Evolutionary conservation across 2,888 invertebrate species (phyloP), one percentile per base, ranked within the genome.

Genomic region (Eupithecia subumbrata): DNA sequence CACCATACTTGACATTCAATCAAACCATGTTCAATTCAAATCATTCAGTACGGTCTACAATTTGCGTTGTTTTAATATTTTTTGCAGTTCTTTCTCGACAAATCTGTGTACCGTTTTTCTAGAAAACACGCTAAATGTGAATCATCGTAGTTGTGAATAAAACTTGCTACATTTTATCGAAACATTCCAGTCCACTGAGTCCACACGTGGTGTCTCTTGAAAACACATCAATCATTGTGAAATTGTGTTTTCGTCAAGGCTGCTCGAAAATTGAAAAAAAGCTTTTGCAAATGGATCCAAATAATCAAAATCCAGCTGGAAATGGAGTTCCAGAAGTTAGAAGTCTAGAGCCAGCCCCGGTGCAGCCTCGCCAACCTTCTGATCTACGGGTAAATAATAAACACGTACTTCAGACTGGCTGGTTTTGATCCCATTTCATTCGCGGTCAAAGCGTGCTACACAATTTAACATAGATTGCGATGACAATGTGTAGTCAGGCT

Each of bases 311-410:
- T 82, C 40, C 68, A 34, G 34, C 18, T 64, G 64, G 18, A 64
- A 18, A 64, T 68, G 80, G 34, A 11, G 40, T 22, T 37, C 5
- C 66, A 37, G 66, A 37, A 37, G 66, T 11, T 11, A 67, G 37
- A 37, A 67, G 34, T 66, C 18, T 37, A n/a, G n/a, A 40, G n/a
- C 37, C 66, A 67, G 37, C 22, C 2, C 66, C 66, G 40, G 66
- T 80, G 0, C 93, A 91, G 77, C 93, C 92, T 2, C 84, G 92
- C 40, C 93, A 91, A 76, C 93, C 94, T 0, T 86, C 86, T 71
- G 92, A 90, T 80, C 83, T 95, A 45, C 94, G 94, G 91, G 95
- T 92, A 82, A 34, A 22, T 43, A 34, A 2, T 18, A 11, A 34
- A 68, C 2, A 68, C 8, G 12, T 22, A 7, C 0, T n/a, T n/a